Evolutionary conservation across 2,888 invertebrate species (phyloP).

Genomic region (Peribatodes rhomboidaria): DNA sequence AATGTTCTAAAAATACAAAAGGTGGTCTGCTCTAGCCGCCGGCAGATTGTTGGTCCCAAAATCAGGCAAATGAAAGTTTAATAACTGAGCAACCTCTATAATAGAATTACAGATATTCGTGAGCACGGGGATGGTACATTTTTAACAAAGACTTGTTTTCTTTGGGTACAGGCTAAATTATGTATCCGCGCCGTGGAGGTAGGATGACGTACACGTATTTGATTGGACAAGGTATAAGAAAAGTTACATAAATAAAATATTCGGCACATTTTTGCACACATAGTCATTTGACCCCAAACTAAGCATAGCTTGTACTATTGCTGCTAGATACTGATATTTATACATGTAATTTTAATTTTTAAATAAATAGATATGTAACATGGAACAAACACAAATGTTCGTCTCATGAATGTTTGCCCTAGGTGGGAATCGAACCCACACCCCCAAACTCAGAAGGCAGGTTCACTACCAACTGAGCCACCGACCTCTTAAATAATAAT

Average conservation of each 20-base stretch:
- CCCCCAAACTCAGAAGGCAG: no score
- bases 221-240: conserved; percentile 10
- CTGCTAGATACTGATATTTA: no score
- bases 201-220: conserved; percentile 9
- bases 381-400: no score
- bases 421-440: no score
- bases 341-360: no score
- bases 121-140: conserved; percentile 46
- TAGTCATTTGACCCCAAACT: no score
- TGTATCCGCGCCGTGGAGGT: conserved; percentile 39
- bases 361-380: no score
- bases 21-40: not conserved
- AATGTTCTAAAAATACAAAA: conserved; percentile 16
- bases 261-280: no score
- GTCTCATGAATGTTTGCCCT: no score
- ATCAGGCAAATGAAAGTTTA: conserved; percentile 36
- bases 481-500: no score
- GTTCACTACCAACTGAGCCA: no score
- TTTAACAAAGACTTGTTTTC: conserved; percentile 52
- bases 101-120: conserved; percentile 53
- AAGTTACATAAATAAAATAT: not conserved
- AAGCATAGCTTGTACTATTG: no score
- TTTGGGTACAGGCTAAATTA: conserved; percentile 48
- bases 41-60: conserved; percentile 23
- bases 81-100: conserved; percentile 43